Evolutionary conservation across 2,797 vertebrate genomes (phyloP).

Genomic region (Monodelphis domestica): DNA sequence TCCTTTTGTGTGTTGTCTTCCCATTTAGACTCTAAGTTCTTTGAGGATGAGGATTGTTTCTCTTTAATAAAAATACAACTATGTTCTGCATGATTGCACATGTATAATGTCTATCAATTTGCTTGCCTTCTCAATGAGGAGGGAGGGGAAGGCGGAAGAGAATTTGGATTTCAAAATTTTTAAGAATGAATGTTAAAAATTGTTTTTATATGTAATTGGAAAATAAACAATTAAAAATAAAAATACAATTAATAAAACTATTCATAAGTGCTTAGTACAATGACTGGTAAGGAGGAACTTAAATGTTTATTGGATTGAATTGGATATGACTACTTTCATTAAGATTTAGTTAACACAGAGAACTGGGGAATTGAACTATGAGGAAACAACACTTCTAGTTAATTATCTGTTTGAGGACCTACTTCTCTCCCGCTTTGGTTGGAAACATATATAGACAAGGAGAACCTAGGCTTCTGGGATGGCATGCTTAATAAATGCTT

Average conservation of each 20-base stretch:
- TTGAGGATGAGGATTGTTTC: background rate
- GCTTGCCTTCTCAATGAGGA: too few species aligned
- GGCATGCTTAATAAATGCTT: background rate
- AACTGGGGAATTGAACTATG: background rate
- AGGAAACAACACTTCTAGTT: background rate
- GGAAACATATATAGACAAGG: background rate
- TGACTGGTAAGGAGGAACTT: background rate
- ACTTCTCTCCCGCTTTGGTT: background rate
- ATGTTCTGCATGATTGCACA: too few species aligned
- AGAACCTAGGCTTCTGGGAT: background rate
- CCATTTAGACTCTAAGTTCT: background rate
- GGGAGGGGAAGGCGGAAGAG: too few species aligned
- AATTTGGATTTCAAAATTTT: too few species aligned
- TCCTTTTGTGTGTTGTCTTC: background rate
- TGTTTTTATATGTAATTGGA: too few species aligned
- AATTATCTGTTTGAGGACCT: background rate
- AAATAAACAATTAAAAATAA: too few species aligned
- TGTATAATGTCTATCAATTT: too few species aligned
- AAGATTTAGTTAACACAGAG: background rate
- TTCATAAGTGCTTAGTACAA: background rate
- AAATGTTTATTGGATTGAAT: background rate
- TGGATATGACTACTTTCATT: background rate
- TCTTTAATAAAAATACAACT: background rate
- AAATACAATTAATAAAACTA: background rate
- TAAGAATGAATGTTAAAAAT: too few species aligned